phyloP scores from a whole-genome alignment of 2,113 vertebrate species.

The Prionailurus bengalensis region DNA sequence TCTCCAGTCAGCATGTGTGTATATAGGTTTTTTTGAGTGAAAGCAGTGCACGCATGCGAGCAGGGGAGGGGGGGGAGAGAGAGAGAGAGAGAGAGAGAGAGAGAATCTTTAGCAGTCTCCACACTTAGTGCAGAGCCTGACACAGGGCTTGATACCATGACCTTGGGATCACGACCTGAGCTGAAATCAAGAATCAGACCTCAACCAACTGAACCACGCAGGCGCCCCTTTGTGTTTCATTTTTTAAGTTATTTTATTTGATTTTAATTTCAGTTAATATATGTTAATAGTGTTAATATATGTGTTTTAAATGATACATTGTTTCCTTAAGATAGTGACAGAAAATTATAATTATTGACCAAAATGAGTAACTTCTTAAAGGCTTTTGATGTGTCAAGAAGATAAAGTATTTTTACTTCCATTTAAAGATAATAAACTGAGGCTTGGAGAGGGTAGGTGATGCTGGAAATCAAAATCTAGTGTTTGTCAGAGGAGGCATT shows the following conservation, averaged over 20 bases:
- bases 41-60: no score
- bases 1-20: neutral
- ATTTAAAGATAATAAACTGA: conserved; percentile 41
- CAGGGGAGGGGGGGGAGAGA: no score
- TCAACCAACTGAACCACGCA: no score
- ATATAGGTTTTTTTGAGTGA: no score
- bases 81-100: no score
- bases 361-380: neutral
- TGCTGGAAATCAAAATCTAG: neutral
- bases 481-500: neutral
- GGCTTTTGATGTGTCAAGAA: neutral
- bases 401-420: neutral
- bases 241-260: neutral
- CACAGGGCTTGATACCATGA: no score
- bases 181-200: no score
- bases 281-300: neutral
- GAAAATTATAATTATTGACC: neutral
- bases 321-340: neutral
- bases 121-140: no score
- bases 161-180: no score
- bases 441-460: neutral
- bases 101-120: no score
- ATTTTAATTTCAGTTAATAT: neutral
- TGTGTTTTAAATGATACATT: neutral
- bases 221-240: neutral